These are phyloP conservation scores for Perizoma affinitatum DNA, from an alignment of 2,888 invertebrate genomes.

Conservation along the genomic window DNA sequence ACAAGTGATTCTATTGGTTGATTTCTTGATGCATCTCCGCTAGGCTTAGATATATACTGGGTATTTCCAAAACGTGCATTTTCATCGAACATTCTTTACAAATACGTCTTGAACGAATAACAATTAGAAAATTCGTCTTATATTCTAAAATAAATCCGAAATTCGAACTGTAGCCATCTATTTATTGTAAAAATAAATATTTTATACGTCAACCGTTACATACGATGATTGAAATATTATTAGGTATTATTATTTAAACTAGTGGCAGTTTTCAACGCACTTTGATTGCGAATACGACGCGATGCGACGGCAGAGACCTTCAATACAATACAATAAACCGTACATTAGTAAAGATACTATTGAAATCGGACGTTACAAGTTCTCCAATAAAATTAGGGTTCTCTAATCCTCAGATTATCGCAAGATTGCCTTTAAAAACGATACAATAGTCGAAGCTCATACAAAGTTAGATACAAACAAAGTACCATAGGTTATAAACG, in stretches of 20 bases:
- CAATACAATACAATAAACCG: constrained; percentile 34
- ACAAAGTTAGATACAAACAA: constrained; percentile 65
- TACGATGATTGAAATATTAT: constrained; percentile 64
- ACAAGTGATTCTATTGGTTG: constrained; percentile 1
- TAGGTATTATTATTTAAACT: constrained; percentile 73
- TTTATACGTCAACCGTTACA: constrained; percentile 59
- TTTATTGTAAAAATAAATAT: constrained; percentile 65
- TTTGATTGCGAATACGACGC: constrained; percentile 39
- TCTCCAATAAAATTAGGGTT: constrained; percentile 33
- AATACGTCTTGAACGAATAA: constrained; percentile 55
- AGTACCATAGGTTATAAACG: constrained; percentile 64
- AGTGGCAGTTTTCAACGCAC: constrained; percentile 81
- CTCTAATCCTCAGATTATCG: constrained; percentile 22
- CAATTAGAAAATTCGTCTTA: constrained; percentile 47
- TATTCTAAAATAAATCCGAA: constrained; percentile 48
- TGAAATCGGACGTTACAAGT: constrained; percentile 55
- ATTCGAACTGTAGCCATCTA: constrained; percentile 58
- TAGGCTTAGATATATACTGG: constrained; percentile 5
- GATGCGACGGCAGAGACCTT: constrained; percentile 50
- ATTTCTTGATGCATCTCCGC: neutral
- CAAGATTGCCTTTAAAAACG: constrained; percentile 30
- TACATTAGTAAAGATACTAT: constrained; percentile 52
- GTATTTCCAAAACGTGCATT: constrained; percentile 7
- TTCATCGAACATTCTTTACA: constrained; percentile 36
- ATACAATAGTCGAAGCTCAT: constrained; percentile 66